These are phyloP conservation scores for Trogon surrucura DNA, from an alignment of 2,113 vertebrate genomes.

Conservation along the genomic window DNA sequence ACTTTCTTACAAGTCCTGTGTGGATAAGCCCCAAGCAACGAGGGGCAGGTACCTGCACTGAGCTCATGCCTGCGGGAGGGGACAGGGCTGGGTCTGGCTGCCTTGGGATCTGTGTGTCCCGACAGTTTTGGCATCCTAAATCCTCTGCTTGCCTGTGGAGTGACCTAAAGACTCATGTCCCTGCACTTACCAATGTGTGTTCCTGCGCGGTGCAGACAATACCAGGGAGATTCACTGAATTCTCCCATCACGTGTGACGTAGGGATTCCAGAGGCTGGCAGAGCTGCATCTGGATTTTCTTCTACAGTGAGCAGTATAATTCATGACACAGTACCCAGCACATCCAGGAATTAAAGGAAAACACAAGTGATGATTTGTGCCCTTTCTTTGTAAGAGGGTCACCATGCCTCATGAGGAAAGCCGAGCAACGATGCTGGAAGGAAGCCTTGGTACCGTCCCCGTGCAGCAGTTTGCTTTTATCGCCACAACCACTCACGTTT, in stretches of 20 bases:
- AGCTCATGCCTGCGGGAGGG: not conserved
- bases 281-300: not conserved
- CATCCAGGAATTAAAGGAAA: not conserved
- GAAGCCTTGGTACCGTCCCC: not conserved
- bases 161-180: not conserved
- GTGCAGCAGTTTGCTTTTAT: not conserved
- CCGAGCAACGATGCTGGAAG: not conserved
- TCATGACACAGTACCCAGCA: not conserved
- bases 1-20: not conserved
- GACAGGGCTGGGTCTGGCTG: not conserved
- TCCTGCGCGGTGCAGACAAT: not conserved
- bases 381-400: constrained; percentile 10
- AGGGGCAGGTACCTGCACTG: not conserved
- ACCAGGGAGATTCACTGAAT: not conserved
- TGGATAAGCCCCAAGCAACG: not conserved
- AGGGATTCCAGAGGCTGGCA: not conserved
- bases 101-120: not conserved
- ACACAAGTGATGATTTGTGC: not conserved
- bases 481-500: not conserved
- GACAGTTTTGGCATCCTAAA: not conserved
- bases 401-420: not conserved
- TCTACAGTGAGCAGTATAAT: not conserved
- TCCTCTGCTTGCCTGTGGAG: not conserved
- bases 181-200: not conserved
- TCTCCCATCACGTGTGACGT: not conserved